These are phyloP conservation scores for Lordiphosa fenestrarum DNA, from an alignment of 2,888 invertebrate genomes.

Conservation along the genomic window DNA sequence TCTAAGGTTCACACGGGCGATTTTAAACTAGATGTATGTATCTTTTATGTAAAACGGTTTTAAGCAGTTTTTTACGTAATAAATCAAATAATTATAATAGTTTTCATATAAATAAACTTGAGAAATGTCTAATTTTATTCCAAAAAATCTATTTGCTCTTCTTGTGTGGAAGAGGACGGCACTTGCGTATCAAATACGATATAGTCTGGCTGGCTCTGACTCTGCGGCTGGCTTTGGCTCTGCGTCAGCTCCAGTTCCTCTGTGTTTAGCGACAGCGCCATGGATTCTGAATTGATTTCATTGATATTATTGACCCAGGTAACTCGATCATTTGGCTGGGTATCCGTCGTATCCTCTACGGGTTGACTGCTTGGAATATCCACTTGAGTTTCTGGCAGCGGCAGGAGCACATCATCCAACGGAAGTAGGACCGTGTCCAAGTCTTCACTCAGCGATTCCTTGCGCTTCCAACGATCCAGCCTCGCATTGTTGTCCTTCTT, in stretches of 20 bases:
- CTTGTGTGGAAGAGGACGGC: constrained; percentile 45
- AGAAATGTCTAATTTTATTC: constrained; percentile 19
- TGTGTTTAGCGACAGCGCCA: constrained; percentile 15
- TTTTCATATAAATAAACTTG: constrained; percentile 7
- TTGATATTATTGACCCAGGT: constrained; percentile 27
- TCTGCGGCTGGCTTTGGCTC: neutral
- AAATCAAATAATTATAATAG: neutral
- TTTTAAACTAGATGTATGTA: no score
- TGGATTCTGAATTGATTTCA: constrained; percentile 32
- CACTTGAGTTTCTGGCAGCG: neutral
- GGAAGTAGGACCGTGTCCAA: no score
- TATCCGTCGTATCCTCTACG: no score
- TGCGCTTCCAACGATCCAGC: constrained; percentile 34
- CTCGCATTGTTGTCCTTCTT: constrained; percentile 47
- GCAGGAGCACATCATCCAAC: no score
- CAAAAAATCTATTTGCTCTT: neutral
- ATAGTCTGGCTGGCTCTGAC: constrained; percentile 34
- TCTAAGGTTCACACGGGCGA: no score
- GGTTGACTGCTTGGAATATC: neutral
- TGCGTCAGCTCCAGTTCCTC: constrained; percentile 3
- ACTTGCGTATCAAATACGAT: constrained; percentile 40
- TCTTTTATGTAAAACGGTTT: constrained; percentile 1
- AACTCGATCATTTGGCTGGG: neutral
- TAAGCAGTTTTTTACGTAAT: constrained; percentile 6
- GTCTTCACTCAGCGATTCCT: neutral